Evolutionary conservation across 2,797 vertebrate species (phyloP), one percentile per base, ranked within the genome.

Genomic region (Thunnus albacares): DNA sequence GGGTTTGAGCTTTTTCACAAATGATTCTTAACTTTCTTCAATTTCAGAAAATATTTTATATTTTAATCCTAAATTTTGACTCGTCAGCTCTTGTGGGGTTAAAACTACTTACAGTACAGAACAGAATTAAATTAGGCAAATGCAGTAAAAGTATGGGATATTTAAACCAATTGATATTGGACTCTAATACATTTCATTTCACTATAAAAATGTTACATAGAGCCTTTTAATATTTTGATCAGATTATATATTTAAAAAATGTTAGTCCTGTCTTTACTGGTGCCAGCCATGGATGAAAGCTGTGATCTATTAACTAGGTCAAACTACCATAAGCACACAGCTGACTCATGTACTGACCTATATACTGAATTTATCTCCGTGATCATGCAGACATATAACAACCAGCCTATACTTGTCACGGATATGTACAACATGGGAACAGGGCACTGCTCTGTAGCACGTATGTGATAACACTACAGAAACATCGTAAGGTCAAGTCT

Each of bases 341-440:
- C 52, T 63, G 66, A 63, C 52, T 35, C 13, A n/a, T 64, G 47
- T 13, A 14, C 78, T 73, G 88, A 87, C 80, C 82, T 62, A 71
- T 57, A 72, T 76, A 14, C 60, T 69, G 57, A 55, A 45, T 62
- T 43, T 79, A 33, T 15, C 7, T 61, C n/a, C 35, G 72, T 20
- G 38, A 62, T 73, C 66, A 76, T 13, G 3, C 24, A 67, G 59
- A 57, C 22, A 11, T 26, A 38, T 33, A 10, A 24, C 18, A 77
- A 52, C 53, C 33, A 67, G 47, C 17, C 47, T 65, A 45, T 22
- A 33, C 6, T 4, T 62, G 53, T 14, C 0, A 20, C n/a, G 13
- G 12, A 17, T 18, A 33, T 38, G 3, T 14, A 33, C 3, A 17
- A 26, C 13, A 12, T 13, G 6, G 30, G 30, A 33, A 6, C 6